Conservation (phyloP, 2,113 vertebrate genomes). For the Poeciliopsis retropinna region DNA sequence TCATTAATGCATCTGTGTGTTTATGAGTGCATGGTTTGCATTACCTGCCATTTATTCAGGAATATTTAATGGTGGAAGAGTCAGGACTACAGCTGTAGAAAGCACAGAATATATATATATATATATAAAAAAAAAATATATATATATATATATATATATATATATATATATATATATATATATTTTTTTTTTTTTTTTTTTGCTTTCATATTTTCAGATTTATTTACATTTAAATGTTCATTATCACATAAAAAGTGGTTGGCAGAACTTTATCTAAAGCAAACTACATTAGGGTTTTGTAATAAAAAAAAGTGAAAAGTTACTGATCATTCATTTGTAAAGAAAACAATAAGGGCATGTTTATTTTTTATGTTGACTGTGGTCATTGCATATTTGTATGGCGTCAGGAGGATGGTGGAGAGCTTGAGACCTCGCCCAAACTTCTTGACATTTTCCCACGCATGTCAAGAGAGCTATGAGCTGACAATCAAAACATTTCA, state of each 20-base stretch:
- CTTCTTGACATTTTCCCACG: slow-evolving; percentile 71
- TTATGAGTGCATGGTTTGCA: slow-evolving; percentile 9
- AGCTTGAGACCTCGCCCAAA: slow-evolving; percentile 42
- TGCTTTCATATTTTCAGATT: neutral
- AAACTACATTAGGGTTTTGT: slow-evolving; percentile 50
- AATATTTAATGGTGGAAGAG: slow-evolving; percentile 12
- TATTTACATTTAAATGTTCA: slow-evolving; percentile 67
- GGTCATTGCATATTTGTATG: neutral
- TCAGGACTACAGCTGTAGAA: slow-evolving; percentile 1
- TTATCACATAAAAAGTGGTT: slow-evolving; percentile 26
- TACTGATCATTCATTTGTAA: slow-evolving; percentile 47
- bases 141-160: no score
- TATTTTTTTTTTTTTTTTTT: neutral
- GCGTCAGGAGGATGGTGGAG: neutral
- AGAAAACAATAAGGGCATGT: slow-evolving; percentile 6
- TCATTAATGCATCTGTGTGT: slow-evolving; percentile 32
- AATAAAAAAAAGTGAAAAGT: slow-evolving; percentile 6
- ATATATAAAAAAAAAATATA: no score
- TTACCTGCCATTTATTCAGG: neutral
- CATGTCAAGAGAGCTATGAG: slow-evolving; percentile 42
- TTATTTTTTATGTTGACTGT: slow-evolving; percentile 1
- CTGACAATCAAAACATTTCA: slow-evolving; percentile 51
- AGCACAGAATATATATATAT: slow-evolving; percentile 49
- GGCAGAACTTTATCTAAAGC: slow-evolving; percentile 55
- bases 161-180: no score